phyloP scores from a whole-genome alignment of 2,113 vertebrate species.

The Manacus vitellinus region DNA sequence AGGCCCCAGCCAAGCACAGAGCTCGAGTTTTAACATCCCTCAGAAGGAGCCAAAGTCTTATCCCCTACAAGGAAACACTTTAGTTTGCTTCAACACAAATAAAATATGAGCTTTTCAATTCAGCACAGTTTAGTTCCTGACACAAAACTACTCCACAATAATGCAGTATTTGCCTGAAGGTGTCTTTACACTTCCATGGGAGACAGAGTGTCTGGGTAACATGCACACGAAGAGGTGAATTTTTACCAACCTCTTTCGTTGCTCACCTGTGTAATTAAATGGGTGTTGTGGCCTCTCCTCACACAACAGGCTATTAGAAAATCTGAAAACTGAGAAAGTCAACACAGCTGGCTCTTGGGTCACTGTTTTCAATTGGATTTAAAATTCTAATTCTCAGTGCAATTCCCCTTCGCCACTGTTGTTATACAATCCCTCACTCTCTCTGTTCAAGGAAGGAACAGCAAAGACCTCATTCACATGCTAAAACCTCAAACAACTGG shows the following conservation, averaged over 20 bases:
- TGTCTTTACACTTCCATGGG: neutral
- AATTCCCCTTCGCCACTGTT: neutral
- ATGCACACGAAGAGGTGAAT: accelerated
- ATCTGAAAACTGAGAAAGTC: neutral
- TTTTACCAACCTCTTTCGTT: neutral
- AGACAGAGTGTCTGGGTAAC: neutral
- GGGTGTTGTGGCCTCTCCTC: neutral
- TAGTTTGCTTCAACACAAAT: neutral
- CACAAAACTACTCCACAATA: neutral
- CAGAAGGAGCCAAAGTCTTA: neutral
- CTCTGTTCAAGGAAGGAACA: neutral
- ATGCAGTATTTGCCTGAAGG: neutral
- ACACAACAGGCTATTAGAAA: neutral
- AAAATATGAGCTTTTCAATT: neutral
- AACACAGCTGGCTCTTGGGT: neutral
- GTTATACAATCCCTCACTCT: neutral
- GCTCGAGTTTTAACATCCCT: neutral
- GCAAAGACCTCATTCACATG: neutral
- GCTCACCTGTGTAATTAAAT: neutral
- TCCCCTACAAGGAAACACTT: neutral
- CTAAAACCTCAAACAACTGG: neutral
- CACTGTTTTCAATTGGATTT: neutral
- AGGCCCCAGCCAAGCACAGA: neutral
- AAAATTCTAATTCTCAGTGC: neutral
- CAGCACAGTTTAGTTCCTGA: neutral